Base-by-base conservation (phyloP, 2,888 invertebrate genomes). In the Ctena decussata region DNA sequence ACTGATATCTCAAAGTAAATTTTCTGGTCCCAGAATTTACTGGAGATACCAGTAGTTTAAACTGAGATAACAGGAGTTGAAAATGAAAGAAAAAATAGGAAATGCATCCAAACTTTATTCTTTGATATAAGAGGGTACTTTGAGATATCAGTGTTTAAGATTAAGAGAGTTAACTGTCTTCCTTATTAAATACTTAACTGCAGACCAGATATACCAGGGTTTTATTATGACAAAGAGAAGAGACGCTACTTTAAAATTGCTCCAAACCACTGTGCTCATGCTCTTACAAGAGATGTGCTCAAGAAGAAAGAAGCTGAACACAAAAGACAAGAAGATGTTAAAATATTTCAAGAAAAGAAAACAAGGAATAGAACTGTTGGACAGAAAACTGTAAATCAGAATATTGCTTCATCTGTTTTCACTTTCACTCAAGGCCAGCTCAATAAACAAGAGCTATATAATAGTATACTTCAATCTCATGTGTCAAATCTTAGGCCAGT, bases 211-310 rank as follows among this genome's bases (percentile, higher is more conserved):
- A 92, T 95, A 41, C 95, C 95, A 75, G 95, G 95, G 27, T 95
- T 94, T 87, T 94, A 94, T 81, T 95, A 93, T 91, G 95, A 95
- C 77, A 81, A 78, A 39, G 93, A 92, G 77, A 93, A 94, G 89
- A 95, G 94, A 77, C 89, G 91, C 53, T 95, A 94, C 80, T 95
- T 94, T 86, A 92, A 92, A 71, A 94, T 95, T 75, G 90, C 93
- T 27, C 92, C 94, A n/a, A 89, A 91, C 53, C 92, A 92, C 32
- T 84, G 82, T n/a, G 76, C 84, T 18, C 92, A 84, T 72, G 83
- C 80, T 18, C 83, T 94, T 8, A 94, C 95, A 39, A 91, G 78
- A 44, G 94, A 94, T 72, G 89, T 82, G 1, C 92, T 95, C 27
- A 80, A 83, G 35, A 88, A 86, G 49, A 91, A 92, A 71, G 85